A percentile compares a stretch with the other conserved stretches of the same genome.
Conservation (phyloP, 2,888 invertebrate species). For the Ormyrus pomaceus region DNA sequence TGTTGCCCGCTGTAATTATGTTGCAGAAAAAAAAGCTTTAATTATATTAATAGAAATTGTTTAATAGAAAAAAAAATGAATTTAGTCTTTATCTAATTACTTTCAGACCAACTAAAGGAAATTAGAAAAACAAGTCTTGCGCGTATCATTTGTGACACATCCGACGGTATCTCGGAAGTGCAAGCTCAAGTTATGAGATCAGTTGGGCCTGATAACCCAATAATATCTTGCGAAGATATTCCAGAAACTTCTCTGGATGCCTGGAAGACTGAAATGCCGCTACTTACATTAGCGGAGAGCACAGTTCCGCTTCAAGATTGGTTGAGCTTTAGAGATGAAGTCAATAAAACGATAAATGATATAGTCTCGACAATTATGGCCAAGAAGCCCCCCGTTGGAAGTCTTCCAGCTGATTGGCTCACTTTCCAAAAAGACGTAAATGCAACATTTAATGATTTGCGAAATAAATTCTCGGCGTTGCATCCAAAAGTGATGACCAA, state of each 20-base stretch:
- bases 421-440: conserved; percentile 53
- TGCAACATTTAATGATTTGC: conserved; percentile 25
- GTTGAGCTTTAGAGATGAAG: conserved; percentile 55
- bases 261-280: conserved; percentile 76
- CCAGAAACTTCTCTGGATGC: conserved; percentile 78
- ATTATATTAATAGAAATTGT: too few relatives aligned
- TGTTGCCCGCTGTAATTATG: too few relatives aligned
- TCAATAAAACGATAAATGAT: conserved; percentile 62
- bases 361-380: conserved; percentile 59
- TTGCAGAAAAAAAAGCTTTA: too few relatives aligned
- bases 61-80: too few relatives aligned
- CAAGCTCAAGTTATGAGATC: conserved; percentile 85
- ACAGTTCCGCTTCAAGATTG: conserved; percentile 29
- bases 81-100: neutral
- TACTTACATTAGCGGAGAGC: neutral
- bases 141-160: conserved; percentile 86
- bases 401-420: conserved; percentile 58
- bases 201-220: conserved; percentile 78
- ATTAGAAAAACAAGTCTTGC: conserved; percentile 87
- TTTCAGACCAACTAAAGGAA: conserved; percentile 85
- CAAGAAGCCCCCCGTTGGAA: conserved; percentile 51
- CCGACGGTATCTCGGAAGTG: conserved; percentile 80
- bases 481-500: conserved; percentile 31
- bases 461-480: conserved; percentile 21
- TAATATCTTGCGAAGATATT: conserved; percentile 81